Evolutionary conservation across 23 tunicate species (phyloP).

Genomic region (Styela clava): DNA sequence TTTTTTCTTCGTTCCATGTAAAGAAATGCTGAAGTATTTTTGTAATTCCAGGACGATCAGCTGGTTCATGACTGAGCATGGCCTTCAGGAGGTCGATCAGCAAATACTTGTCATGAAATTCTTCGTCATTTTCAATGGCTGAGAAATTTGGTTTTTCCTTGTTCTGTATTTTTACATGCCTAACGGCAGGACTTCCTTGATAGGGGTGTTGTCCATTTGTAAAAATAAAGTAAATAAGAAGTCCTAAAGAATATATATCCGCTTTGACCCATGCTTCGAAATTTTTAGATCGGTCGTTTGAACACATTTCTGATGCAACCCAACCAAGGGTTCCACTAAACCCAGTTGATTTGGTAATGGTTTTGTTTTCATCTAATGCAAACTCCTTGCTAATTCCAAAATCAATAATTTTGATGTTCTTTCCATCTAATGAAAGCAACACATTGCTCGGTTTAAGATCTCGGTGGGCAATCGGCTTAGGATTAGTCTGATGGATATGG

Average conservation of each 20-base stretch:
- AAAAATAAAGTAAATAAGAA: background rate
- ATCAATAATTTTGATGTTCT: background rate
- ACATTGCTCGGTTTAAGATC: background rate
- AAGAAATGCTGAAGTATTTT: background rate
- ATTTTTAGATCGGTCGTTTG: background rate
- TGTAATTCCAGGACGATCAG: background rate
- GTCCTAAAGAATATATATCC: background rate
- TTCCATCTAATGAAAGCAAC: background rate
- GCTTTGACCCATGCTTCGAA: background rate
- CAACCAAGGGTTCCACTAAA: background rate
- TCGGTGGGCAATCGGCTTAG: background rate
- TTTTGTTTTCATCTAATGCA: background rate
- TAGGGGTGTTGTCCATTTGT: background rate
- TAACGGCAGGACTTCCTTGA: background rate
- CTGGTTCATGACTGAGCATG: background rate
- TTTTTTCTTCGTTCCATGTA: background rate
- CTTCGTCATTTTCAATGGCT: background rate
- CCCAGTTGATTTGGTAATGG: background rate
- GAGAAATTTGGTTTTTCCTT: background rate
- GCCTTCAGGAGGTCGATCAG: background rate
- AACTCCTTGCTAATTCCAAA: background rate
- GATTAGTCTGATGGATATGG: background rate
- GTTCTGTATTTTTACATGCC: background rate
- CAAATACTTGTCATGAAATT: background rate
- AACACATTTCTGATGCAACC: background rate